Conservation (phyloP, 2,113 vertebrate species). For the Columba janthina region DNA sequence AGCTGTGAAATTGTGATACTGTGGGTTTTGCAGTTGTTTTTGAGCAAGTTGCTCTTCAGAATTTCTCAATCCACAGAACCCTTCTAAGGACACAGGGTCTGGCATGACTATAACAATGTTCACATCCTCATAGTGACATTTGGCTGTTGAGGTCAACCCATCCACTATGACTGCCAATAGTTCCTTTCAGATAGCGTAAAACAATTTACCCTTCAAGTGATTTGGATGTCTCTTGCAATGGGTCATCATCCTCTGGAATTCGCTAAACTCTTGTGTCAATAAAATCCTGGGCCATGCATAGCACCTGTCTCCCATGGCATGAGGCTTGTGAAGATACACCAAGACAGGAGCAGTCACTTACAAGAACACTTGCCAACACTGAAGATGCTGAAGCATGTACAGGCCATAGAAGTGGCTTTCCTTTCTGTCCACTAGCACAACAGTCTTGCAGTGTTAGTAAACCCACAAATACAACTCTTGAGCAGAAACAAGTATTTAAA, state of each 20-base stretch:
- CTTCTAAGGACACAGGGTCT: not conserved
- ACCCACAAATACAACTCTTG: not conserved
- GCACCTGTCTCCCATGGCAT: not conserved
- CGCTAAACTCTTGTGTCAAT: not conserved
- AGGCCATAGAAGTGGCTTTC: not conserved
- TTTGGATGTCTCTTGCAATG: not conserved
- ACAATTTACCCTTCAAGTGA: not conserved
- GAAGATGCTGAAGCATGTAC: not conserved
- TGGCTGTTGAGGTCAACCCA: not conserved
- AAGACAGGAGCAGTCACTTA: not conserved
- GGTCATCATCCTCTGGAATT: not conserved
- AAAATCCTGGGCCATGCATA: not conserved
- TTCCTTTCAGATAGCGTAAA: not conserved
- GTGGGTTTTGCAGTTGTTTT: not conserved
- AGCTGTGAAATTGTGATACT: not conserved
- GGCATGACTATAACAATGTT: not conserved
- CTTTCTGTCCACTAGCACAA: not conserved
- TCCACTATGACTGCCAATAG: accelerated
- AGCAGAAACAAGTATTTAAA: not conserved
- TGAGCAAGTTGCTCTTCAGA: not conserved
- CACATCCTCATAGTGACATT: not conserved
- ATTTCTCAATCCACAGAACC: not conserved
- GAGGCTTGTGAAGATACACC: not conserved
- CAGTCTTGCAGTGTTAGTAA: not conserved
- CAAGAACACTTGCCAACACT: not conserved